Evolutionary conservation across 37 sponge, comb jelly and placozoan species (phyloP).

Genomic region (Haliclona indistincta): DNA sequence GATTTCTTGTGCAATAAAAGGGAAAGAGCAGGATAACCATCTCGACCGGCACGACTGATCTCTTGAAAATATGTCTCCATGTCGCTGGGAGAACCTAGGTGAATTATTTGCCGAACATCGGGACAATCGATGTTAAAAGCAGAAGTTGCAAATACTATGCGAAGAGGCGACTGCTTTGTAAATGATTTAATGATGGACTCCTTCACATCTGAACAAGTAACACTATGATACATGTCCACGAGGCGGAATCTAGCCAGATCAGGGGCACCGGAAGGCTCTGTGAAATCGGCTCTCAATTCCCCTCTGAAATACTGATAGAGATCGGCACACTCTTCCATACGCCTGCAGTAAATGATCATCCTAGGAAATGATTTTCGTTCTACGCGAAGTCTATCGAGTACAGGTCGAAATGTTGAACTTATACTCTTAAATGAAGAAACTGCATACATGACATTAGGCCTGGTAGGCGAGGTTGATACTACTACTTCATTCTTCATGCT

Average conservation of each 20-base stretch:
- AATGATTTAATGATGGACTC: background rate
- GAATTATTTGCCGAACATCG: conserved; percentile 9
- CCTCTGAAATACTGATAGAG: conserved; percentile 20
- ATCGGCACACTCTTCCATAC: conserved; percentile 11
- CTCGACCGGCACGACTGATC: conserved; percentile 8
- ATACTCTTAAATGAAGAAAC: too few species aligned
- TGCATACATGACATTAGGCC: background rate
- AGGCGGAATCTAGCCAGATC: background rate
- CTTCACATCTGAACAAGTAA: background rate
- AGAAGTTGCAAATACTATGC: conserved; percentile 3
- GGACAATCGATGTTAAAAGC: conserved; percentile 10
- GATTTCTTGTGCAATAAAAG: background rate
- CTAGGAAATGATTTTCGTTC: conserved; percentile 2
- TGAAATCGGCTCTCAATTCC: conserved; percentile 4
- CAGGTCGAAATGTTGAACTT: background rate
- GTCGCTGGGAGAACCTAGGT: conserved; percentile 5
- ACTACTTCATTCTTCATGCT: background rate
- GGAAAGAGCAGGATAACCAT: conserved; percentile 3
- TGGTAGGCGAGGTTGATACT: background rate
- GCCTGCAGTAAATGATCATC: conserved; percentile 30
- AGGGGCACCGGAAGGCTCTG: conserved; percentile 1
- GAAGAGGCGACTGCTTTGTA: background rate
- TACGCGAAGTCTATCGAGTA: background rate
- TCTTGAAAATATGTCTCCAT: conserved; percentile 8
- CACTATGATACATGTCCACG: conserved; percentile 5